A percentile compares a stretch with the other conserved stretches of the same genome.
These are phyloP conservation scores for Sthenelais limicola DNA, from an alignment of 2,888 invertebrate species.

Conservation along the genomic window DNA sequence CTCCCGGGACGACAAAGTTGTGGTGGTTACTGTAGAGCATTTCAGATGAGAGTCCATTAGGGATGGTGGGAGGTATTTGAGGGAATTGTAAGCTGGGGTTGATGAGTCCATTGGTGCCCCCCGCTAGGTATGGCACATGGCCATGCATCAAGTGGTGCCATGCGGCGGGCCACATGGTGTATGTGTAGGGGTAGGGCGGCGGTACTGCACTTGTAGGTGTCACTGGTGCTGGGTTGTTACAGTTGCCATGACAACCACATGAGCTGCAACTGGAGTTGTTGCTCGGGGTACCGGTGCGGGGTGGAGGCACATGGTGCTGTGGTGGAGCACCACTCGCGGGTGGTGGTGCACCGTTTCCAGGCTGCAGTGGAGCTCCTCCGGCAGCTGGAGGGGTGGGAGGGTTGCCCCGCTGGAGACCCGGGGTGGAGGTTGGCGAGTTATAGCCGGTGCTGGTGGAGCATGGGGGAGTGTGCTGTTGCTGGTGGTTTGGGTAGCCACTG, in stretches of 20 bases:
- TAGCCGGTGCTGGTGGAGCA: not conserved
- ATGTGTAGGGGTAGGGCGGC: not conserved
- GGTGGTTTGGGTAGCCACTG: not conserved
- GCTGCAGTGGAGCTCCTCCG: not conserved
- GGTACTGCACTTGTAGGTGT: not conserved
- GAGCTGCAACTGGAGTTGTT: slow-evolving; percentile 27
- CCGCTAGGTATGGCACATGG: slow-evolving; percentile 4
- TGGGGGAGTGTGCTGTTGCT: not conserved
- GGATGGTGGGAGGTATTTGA: slow-evolving; percentile 42
- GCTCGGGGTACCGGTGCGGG: not conserved
- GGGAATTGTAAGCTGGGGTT: slow-evolving; percentile 12
- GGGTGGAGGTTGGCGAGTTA: not conserved
- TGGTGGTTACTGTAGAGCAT: slow-evolving; percentile 46
- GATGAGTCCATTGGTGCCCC: slow-evolving; percentile 14
- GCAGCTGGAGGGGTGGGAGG: not conserved
- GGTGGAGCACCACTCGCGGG: not conserved
- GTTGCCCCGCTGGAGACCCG: not conserved
- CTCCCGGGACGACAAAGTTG: slow-evolving; percentile 17
- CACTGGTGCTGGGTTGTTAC: not conserved
- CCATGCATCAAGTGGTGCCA: slow-evolving; percentile 14
- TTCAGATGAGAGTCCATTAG: slow-evolving; percentile 53
- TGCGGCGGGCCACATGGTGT: slow-evolving; percentile 4
- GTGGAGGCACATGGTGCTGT: not conserved
- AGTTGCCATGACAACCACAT: slow-evolving; percentile 34
- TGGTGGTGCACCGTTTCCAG: not conserved